phyloP scores from a whole-genome alignment of 2,888 invertebrate genomes.

The Drosophila buzzatii region DNA sequence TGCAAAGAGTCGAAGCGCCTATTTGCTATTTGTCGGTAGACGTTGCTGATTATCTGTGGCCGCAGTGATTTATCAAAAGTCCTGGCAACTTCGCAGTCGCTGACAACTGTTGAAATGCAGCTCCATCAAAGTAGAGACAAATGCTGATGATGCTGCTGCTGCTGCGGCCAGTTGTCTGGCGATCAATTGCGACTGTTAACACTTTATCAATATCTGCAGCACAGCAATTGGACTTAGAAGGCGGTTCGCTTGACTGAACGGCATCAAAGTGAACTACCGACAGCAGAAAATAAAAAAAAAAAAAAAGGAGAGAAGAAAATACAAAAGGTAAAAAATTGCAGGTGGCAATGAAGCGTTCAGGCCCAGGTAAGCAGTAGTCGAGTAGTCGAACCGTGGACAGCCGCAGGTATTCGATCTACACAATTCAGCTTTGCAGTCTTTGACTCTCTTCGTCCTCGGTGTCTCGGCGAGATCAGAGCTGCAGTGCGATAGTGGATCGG shows the following conservation, averaged over 20 bases:
- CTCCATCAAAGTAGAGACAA: constrained; percentile 61
- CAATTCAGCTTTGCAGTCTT: constrained; percentile 13
- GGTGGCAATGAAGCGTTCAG: constrained; percentile 55
- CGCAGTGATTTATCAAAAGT: constrained; percentile 40
- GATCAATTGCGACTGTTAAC: constrained; percentile 56
- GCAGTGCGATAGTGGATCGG: constrained; percentile 49
- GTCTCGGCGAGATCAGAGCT: constrained; percentile 59
- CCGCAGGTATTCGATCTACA: constrained; percentile 47
- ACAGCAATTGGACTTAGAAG: constrained; percentile 45
- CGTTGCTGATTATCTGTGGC: constrained; percentile 37
- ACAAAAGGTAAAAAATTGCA: constrained; percentile 31
- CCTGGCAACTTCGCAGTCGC: constrained; percentile 15
- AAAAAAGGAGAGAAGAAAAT: constrained; percentile 1
- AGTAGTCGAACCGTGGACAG: constrained; percentile 18
- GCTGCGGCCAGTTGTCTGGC: constrained; percentile 24
- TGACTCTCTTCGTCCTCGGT: constrained; percentile 5
- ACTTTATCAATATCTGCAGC: constrained; percentile 60
- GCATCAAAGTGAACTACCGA: constrained; percentile 59
- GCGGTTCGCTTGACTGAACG: constrained; percentile 57
- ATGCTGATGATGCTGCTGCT: constrained; percentile 34
- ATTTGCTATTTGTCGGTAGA: constrained; percentile 23
- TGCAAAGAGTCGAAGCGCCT: neutral
- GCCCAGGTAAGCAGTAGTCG: constrained; percentile 9
- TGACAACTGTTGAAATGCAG: constrained; percentile 51
- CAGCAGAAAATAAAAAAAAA: constrained; percentile 53